Base-by-base conservation (phyloP, 2,888 invertebrate species). In the Gonocerus acuteangulatus region DNA sequence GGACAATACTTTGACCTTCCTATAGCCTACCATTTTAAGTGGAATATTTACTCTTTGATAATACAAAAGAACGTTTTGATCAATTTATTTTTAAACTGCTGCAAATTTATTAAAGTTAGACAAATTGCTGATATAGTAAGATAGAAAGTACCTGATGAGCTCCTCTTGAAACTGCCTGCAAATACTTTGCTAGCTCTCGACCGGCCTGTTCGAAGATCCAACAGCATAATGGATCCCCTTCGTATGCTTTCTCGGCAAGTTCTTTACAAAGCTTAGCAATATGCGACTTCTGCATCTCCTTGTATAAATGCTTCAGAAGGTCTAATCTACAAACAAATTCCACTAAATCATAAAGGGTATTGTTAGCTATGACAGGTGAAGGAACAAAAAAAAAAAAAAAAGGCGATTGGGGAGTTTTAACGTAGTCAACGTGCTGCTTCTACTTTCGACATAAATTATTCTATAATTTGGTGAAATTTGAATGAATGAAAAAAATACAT, bases 251-350 rank as follows among this genome's bases (percentile, higher is more conserved):
- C 56, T 78, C 74, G 0, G 91, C 82, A 4, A 96, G 72, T 69
- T 83, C 83, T 67, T 82, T 80, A 69, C 89, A 87, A 39, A 93
- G 73, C 54, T 83, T 82, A 71, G 85, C 86, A 70, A 87, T 87
- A 65, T 81, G 79, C 0, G 88, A 80, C 72, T 97, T 97, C 69
- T 90, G 83, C 72, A 95, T 95, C 62, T 87, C 81, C 1, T 80
- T 80, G 71, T 91, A 90, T 48, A 90, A 82, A 69, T 87, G 83
- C 0, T 85, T 80, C 34, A 93, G 74, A 65, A 95, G 70, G 36
- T 74, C 79, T 67, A 72, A 71, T 61, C 74, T 74, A 61, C 21
- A 65, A 62, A 47, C 57, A 56, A 62, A 58, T 44, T 34, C 6
- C 11, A 32, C 32, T 9, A 32, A 32, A 9, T 32, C 11, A 32